Conservation (phyloP, 2,113 vertebrate species). For the Meriones unguiculatus region DNA sequence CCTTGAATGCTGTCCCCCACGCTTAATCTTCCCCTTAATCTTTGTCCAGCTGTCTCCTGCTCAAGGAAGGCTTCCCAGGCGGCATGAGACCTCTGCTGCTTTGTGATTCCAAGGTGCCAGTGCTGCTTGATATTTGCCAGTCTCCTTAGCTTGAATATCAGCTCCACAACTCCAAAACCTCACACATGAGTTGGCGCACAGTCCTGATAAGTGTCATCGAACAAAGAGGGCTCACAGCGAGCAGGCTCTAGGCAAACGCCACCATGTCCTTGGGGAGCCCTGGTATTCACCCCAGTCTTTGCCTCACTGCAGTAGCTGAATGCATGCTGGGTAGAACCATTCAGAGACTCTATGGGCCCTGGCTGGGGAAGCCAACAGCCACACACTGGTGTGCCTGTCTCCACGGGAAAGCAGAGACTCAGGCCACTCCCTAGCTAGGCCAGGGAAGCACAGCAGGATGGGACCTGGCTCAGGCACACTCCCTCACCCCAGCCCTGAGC, state of each 20-base stretch:
- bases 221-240: not conserved
- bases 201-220: not conserved
- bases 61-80: not conserved
- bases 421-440: not conserved
- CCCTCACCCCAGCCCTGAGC: not conserved
- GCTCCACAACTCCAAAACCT: not conserved
- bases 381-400: not conserved
- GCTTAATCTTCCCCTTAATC: not conserved
- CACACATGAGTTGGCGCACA: not conserved
- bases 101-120: not conserved
- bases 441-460: too few species aligned
- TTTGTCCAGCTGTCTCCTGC: not conserved
- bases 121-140: not conserved
- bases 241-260: not conserved
- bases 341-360: not conserved
- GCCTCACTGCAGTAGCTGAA: not conserved
- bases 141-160: not conserved
- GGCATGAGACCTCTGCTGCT: not conserved
- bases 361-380: not conserved
- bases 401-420: too few species aligned
- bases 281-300: not conserved
- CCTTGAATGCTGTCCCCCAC: not conserved
- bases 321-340: not conserved
- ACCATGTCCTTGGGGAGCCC: not conserved
- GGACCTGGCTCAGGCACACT: fast-evolving